phyloP scores from a whole-genome alignment of 2,888 invertebrate species.

The Synanthedon myopaeformis region DNA sequence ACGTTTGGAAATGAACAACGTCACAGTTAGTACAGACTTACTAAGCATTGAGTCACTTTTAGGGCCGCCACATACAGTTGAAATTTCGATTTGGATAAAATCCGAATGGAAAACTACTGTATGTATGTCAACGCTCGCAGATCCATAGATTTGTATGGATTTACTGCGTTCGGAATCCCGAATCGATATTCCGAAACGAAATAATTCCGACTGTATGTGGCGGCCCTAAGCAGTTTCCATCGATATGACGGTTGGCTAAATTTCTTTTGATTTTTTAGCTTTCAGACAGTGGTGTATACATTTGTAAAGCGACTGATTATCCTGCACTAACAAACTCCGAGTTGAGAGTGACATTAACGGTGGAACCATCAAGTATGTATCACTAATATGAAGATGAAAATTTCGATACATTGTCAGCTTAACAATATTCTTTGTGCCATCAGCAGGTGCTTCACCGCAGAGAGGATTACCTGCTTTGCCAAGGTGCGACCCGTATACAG shows the following conservation, averaged over 20 bases:
- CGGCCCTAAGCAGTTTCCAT: too few relatives aligned
- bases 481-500: conserved; percentile 32
- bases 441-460: not conserved
- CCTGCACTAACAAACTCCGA: conserved; percentile 75
- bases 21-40: conserved; percentile 65
- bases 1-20: conserved; percentile 87
- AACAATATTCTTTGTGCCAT: not conserved
- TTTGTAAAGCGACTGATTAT: conserved; percentile 83
- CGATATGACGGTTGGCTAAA: not conserved
- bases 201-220: too few relatives aligned
- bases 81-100: too few relatives aligned
- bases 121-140: too few relatives aligned
- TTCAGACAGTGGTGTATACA: conserved; percentile 83
- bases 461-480: not conserved
- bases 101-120: too few relatives aligned
- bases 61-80: too few relatives aligned
- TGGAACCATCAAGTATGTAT: conserved; percentile 80
- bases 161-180: too few relatives aligned
- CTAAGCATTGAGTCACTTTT: not conserved
- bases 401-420: not conserved
- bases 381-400: too few relatives aligned
- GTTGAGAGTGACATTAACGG: conserved; percentile 76
- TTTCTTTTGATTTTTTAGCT: conserved; percentile 41
- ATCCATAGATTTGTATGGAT: too few relatives aligned
- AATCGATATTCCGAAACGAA: too few relatives aligned